Conservation (phyloP, 2,888 invertebrate genomes). For the Aleiodes alternator region DNA sequence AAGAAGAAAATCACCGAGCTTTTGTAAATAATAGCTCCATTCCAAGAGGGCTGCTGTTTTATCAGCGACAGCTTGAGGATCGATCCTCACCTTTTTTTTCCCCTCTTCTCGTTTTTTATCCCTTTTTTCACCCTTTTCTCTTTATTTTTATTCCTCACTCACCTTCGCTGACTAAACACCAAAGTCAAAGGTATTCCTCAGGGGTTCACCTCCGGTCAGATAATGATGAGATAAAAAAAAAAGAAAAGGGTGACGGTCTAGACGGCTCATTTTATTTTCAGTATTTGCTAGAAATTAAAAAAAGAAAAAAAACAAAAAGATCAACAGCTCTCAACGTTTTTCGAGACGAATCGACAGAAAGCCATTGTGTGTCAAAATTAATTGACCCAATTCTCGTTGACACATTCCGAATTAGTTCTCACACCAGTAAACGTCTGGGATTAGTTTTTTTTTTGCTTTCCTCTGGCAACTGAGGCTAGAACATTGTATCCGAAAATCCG, state of each 20-base stretch:
- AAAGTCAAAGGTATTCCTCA: conserved; percentile 15
- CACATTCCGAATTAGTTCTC: not conserved
- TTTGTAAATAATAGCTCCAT: conserved; percentile 38
- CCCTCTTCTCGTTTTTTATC: too few species aligned
- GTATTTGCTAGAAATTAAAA: too few species aligned
- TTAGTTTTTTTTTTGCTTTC: not conserved
- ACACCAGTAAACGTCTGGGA: not conserved
- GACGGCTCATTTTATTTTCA: too few species aligned
- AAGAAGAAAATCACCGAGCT: conserved; percentile 23
- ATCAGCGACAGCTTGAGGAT: conserved; percentile 14
- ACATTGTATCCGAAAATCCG: not conserved
- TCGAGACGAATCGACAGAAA: too few species aligned
- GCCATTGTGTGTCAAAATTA: too few species aligned
- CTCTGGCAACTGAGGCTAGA: not conserved
- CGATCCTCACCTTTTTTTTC: conserved; percentile 5
- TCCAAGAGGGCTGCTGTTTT: conserved; percentile 1
- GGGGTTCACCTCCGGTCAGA: conserved; percentile 18
- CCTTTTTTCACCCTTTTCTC: too few species aligned
- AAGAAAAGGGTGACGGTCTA: too few species aligned
- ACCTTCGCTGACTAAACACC: conserved; percentile 20
- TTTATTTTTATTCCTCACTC: conserved; percentile 10
- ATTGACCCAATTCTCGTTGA: not conserved
- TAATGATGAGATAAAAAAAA: conserved; percentile 3
- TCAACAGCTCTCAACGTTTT: not conserved
- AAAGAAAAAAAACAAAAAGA: not conserved